phyloP scores from a whole-genome alignment of 2,113 vertebrate genomes.

The Marmota monax region DNA sequence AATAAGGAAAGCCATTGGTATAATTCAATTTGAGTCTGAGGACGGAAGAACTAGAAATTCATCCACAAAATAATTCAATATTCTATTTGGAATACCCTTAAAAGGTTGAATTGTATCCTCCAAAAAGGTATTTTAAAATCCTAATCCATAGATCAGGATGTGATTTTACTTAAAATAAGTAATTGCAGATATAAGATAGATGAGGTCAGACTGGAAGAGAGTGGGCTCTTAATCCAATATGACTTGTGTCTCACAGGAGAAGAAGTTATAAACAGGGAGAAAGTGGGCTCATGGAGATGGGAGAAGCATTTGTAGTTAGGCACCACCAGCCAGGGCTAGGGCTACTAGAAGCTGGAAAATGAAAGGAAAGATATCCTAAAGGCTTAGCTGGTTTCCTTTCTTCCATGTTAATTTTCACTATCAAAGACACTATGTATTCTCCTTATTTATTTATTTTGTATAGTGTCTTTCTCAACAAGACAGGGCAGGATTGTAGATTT shows the following conservation, averaged over 20 bases:
- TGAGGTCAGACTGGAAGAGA: neutral
- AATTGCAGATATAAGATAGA: neutral
- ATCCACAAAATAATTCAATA: neutral
- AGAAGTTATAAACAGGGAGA: neutral
- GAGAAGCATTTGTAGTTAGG: neutral
- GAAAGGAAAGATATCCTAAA: neutral
- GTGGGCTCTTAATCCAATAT: neutral
- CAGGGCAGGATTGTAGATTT: neutral
- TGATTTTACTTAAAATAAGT: neutral
- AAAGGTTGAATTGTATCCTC: too few relatives aligned
- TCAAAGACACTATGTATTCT: neutral
- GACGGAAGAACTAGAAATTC: neutral
- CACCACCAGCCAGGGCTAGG: neutral
- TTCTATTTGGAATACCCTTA: neutral
- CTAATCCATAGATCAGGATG: neutral
- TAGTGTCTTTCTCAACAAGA: neutral
- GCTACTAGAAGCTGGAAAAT: neutral
- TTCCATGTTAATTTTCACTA: neutral
- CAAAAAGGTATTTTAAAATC: neutral
- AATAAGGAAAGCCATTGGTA: neutral
- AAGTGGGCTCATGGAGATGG: neutral
- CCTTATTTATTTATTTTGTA: constrained; percentile 3
- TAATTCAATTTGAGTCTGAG: neutral
- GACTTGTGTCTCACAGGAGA: neutral
- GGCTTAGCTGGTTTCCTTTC: neutral